phyloP scores from a whole-genome alignment of 2,888 invertebrate genomes.

The Lampropteryx suffumata region DNA sequence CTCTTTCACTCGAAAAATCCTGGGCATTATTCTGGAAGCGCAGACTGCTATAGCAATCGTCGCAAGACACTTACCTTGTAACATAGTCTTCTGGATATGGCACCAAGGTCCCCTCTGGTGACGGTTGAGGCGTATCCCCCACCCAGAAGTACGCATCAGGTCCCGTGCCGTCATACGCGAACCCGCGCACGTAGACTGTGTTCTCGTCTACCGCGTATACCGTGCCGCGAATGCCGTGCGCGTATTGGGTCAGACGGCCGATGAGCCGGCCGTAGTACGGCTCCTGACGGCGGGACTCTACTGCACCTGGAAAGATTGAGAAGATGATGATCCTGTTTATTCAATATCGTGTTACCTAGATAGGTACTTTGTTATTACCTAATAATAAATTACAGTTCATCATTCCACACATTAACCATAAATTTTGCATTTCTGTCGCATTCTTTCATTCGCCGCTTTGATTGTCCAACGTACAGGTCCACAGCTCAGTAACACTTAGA shows the following conservation, averaged over 20 bases:
- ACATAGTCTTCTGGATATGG: conserved; percentile 93
- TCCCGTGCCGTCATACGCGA: conserved; percentile 94
- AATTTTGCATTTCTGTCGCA: too few relatives aligned
- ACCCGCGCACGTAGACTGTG: conserved; percentile 92
- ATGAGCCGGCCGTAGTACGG: conserved; percentile 91
- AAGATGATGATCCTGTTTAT: too few relatives aligned
- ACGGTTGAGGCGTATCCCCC: conserved; percentile 90
- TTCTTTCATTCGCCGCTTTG: too few relatives aligned
- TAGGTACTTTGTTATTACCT: too few relatives aligned
- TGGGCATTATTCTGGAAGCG: too few relatives aligned
- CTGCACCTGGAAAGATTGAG: conserved; percentile 43
- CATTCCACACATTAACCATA: too few relatives aligned
- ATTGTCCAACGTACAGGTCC: too few relatives aligned
- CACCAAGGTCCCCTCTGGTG: conserved; percentile 91
- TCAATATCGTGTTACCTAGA: too few relatives aligned
- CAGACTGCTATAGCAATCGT: too few relatives aligned
- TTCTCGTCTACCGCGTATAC: conserved; percentile 95
- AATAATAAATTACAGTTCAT: too few relatives aligned
- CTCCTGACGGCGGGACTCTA: conserved; percentile 59
- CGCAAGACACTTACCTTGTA: conserved; percentile 88
- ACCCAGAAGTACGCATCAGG: conserved; percentile 96
- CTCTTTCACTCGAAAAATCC: too few relatives aligned
- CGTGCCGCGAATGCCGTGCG: conserved; percentile 90
- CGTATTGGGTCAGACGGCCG: conserved; percentile 88
- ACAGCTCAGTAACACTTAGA: too few relatives aligned